Conservation (phyloP, 2,113 vertebrate genomes). For the Muscicapa adusta region DNA sequence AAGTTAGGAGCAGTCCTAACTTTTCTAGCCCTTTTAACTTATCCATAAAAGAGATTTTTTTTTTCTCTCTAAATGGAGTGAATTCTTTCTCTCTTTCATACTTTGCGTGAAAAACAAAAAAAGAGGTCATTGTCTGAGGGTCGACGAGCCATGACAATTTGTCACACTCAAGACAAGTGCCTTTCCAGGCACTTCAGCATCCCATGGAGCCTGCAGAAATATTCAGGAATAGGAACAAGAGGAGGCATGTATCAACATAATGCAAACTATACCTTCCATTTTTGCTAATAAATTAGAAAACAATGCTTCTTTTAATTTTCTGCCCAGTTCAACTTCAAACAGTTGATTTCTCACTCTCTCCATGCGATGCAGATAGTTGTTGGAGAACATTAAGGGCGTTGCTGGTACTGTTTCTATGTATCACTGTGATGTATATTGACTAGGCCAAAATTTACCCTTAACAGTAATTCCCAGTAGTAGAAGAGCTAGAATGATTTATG, state of each 20-base stretch:
- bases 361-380: not conserved
- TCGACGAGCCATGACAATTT: accelerated
- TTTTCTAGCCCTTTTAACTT: not conserved
- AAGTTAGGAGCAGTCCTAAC: not conserved
- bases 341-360: not conserved
- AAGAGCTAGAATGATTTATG: not conserved
- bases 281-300: not conserved
- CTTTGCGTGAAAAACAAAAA: not conserved
- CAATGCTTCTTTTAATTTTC: not conserved
- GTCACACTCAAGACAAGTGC: accelerated
- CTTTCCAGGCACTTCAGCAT: not conserved
- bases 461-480: not conserved
- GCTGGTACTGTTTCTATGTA: not conserved
- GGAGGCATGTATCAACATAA: accelerated
- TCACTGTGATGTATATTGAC: not conserved
- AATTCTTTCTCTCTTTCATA: not conserved
- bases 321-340: not conserved
- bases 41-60: not conserved
- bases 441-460: not conserved
- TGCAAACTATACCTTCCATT: not conserved
- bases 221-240: not conserved
- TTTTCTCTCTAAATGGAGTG: not conserved
- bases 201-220: not conserved
- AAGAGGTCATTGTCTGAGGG: not conserved
- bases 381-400: not conserved